Base-by-base conservation (phyloP, 1,140 invertebrate genomes). In the Cotesia vestalis region DNA sequence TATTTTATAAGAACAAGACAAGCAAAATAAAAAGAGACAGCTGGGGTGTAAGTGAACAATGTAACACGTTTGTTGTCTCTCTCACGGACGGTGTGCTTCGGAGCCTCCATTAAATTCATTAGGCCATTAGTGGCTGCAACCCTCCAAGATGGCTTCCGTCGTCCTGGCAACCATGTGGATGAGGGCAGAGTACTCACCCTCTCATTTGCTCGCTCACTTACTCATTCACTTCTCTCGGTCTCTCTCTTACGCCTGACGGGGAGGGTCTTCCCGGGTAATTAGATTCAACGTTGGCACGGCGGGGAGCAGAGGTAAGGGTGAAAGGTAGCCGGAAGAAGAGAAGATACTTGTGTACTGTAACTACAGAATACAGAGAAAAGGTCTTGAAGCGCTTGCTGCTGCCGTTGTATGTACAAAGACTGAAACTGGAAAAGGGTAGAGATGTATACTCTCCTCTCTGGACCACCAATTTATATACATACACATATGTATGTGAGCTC, bases 51-150 rank as follows among this genome's bases (percentile, higher is more conserved):
- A 46, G 40, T 46, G 40, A 66, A 27, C 38, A 66, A 14, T 64
- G 34, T 53, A 40, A 40, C 17, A 46, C 36, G 17, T 36, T 71
- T 40, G 12, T 12, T 64, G 35, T 64, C 60, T 2, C 46, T 67
- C 38, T 20, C 14, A 5, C 52, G 51, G 69, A 78, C 79, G 76
- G 73, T 74, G 83, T 46, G 40, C 40, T 46, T 46, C 8, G 6
- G 81, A 83, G 80, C 84, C 84, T 86, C 85, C 84, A 86, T 87
- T 87, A 87, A 87, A 87, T 87, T 87, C 85, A 87, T 87, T 87
- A 87, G 85, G 84, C 85, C 84, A 87, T 87, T 87, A 87, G 85
- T 87, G 85, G 84, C 84, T 86, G 83, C 84, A 85, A 85, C 84
- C 85, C 85, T 85, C 85, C 84, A 87, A 87, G 85, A 86, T 87